phyloP scores from a whole-genome alignment of 2,797 vertebrate genomes.

The Intellagama lesueurii region DNA sequence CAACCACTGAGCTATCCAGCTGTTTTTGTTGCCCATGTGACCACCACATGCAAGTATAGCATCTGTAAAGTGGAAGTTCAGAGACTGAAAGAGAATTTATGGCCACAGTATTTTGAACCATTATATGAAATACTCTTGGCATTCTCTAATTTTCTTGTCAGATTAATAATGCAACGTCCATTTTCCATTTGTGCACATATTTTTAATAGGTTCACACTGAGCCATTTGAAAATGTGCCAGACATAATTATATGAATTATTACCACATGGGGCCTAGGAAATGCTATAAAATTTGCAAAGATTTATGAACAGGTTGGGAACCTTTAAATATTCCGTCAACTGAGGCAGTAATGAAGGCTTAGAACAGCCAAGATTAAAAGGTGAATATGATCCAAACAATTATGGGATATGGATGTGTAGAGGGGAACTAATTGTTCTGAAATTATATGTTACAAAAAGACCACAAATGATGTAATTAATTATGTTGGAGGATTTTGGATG shows the following conservation, averaged over 20 bases:
- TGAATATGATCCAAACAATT: not conserved
- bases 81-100: not conserved
- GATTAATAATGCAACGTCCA: not conserved
- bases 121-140: not conserved
- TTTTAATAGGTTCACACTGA: not conserved
- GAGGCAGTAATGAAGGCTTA: not conserved
- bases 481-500: not conserved
- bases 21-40: no score
- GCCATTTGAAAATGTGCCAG: not conserved
- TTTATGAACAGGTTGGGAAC: not conserved
- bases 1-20: no score
- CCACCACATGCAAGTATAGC: not conserved
- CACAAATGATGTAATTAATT: not conserved
- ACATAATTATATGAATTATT: not conserved
- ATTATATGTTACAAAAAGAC: not conserved
- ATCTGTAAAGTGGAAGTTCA: not conserved
- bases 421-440: not conserved
- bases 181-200: not conserved
- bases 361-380: not conserved
- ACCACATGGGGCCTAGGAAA: not conserved
- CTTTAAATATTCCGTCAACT: not conserved
- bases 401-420: not conserved
- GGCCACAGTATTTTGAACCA: not conserved
- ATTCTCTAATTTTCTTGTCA: not conserved
- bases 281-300: not conserved